Conservation (phyloP, 2,888 invertebrate species). For the Papilio protenor region DNA sequence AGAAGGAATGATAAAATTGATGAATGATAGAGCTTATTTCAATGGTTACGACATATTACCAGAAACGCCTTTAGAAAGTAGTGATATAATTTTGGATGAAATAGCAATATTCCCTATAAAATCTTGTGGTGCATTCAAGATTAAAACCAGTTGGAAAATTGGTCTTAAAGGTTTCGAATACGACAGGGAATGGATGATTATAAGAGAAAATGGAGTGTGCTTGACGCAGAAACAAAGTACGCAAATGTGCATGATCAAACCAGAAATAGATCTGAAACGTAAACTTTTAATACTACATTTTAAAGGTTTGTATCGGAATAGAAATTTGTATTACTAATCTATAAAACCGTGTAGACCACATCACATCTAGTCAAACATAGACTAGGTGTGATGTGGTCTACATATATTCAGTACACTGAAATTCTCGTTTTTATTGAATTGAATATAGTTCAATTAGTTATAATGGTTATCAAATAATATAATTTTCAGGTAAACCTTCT, state of each 20-base stretch:
- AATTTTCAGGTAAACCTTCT: slow-evolving; percentile 75
- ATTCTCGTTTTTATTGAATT: slow-evolving; percentile 43
- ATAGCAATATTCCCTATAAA: slow-evolving; percentile 92
- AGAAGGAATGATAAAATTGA: slow-evolving; percentile 46
- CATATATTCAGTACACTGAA: too few species aligned
- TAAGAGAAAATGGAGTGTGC: slow-evolving; percentile 91
- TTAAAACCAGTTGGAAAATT: slow-evolving; percentile 88
- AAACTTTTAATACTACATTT: slow-evolving; percentile 84
- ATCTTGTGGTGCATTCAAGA: slow-evolving; percentile 93
- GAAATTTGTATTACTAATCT: background rate
- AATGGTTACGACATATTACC: slow-evolving; percentile 34
- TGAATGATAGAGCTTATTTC: slow-evolving; percentile 51
- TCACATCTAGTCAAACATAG: slow-evolving; percentile 2
- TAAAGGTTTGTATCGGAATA: slow-evolving; percentile 76
- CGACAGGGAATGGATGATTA: slow-evolving; percentile 97
- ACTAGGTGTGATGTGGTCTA: too few species aligned
- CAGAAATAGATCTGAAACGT: slow-evolving; percentile 86
- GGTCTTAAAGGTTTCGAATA: slow-evolving; percentile 91
- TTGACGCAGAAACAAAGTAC: slow-evolving; percentile 95
- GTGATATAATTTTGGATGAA: slow-evolving; percentile 62
- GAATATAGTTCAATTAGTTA: too few species aligned
- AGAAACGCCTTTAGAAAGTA: slow-evolving; percentile 47
- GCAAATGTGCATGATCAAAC: slow-evolving; percentile 90
- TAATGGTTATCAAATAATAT: background rate
- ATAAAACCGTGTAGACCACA: background rate